Evolutionary conservation across 1,140 invertebrate genomes (phyloP).

Genomic region (Dendroctonus valens): DNA sequence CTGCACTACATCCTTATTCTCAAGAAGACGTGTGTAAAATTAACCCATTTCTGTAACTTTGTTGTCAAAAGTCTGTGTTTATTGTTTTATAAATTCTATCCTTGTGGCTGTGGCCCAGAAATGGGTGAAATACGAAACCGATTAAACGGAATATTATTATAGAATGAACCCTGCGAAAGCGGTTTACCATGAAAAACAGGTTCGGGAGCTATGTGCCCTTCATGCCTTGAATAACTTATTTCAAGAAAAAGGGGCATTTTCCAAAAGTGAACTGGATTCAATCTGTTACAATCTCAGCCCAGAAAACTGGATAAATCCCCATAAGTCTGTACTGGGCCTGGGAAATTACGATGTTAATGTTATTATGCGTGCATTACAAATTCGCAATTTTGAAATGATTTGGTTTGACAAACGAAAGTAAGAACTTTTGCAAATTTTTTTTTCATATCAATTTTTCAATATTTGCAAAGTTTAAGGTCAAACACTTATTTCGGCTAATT

Average conservation of each 20-base stretch:
- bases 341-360: slow-evolving; percentile 99
- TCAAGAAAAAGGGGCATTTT: slow-evolving; percentile 75
- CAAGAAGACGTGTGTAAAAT: too few species aligned
- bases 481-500: too few species aligned
- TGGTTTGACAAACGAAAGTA: slow-evolving; percentile 98
- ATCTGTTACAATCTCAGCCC: slow-evolving; percentile 82
- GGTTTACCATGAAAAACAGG: slow-evolving; percentile 71
- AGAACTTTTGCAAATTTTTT: too few species aligned
- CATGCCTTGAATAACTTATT: slow-evolving; percentile 96
- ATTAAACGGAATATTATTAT: too few species aligned
- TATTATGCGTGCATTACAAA: slow-evolving; percentile 89
- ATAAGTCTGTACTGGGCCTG: slow-evolving; percentile 86
- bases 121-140: too few species aligned
- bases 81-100: too few species aligned
- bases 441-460: too few species aligned
- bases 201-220: slow-evolving; percentile 89
- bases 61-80: too few species aligned
- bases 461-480: too few species aligned
- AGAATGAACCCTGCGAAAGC: neutral
- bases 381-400: slow-evolving; percentile 78
- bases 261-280: slow-evolving; percentile 81
- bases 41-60: too few species aligned
- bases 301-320: slow-evolving; percentile 89
- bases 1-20: too few species aligned
- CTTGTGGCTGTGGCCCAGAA: too few species aligned